phyloP scores from a whole-genome alignment of 2,888 invertebrate species.

The Blomia tropicalis region DNA sequence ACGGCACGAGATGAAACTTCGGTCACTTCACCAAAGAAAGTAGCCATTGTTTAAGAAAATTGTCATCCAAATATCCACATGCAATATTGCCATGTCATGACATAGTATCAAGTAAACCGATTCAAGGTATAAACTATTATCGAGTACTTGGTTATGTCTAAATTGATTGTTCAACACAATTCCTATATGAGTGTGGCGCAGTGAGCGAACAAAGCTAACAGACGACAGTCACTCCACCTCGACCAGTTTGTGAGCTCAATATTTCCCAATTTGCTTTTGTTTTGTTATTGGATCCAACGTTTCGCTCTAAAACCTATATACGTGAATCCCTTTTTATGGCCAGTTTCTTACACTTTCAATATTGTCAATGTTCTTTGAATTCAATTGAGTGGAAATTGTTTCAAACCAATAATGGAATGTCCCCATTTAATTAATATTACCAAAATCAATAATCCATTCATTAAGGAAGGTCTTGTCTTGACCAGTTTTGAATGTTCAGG shows the following conservation, averaged over 20 bases:
- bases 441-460: conserved; percentile 33
- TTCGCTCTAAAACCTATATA: too few relatives aligned
- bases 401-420: conserved; percentile 34
- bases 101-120: neutral
- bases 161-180: too few relatives aligned
- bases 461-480: conserved; percentile 32
- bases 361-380: too few relatives aligned
- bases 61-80: too few relatives aligned
- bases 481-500: conserved; percentile 33
- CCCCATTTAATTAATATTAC: conserved; percentile 36
- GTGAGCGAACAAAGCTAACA: neutral
- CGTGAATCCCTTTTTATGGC: too few relatives aligned
- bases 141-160: neutral
- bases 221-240: neutral
- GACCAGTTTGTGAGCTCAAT: too few relatives aligned
- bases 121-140: too few relatives aligned
- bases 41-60: conserved; percentile 16
- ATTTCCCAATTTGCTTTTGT: too few relatives aligned
- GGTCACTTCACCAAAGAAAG: conserved; percentile 24
- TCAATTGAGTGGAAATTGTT: too few relatives aligned
- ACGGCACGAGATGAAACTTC: conserved; percentile 22
- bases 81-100: neutral
- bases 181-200: too few relatives aligned
- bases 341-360: too few relatives aligned
- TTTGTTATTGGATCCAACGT: too few relatives aligned